Evolutionary conservation across 2,888 invertebrate species (phyloP), one percentile per base, ranked within the genome.

Genomic region (Zonitis immaculata): DNA sequence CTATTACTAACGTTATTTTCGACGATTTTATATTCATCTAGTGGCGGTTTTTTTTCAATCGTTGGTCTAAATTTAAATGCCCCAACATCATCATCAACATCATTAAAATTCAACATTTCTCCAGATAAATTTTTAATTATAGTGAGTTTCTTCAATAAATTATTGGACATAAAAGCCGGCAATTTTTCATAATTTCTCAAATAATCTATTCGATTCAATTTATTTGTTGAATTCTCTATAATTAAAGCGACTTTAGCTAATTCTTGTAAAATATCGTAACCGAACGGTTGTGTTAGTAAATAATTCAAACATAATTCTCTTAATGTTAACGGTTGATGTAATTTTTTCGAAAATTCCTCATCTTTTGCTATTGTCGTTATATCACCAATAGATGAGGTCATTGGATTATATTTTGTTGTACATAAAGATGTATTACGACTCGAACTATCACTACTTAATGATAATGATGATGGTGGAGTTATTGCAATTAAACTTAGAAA

Each of bases 321-420:
- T 50, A 90, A 73, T 26, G 81, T 65, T 20, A 56, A 28, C 1
- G 69, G 67, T 43, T 68, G 56, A 26, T 20, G 16, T 26, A 14
- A 43, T 42, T 43, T 58, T 42, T 57, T 63, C 5, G 44, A 16
- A 11, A 51, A 49, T 55, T 79, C 79, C 60, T 81, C 80, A 66
- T 80, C 67, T 47, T 65, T 79, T 71, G 79, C 67, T 61, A 82
- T 74, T 63, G 81, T 80, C 65, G 79, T 77, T 47, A 84, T 78
- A 69, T 86, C 85, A 64, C 79, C 80, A 44, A 82, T 75, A 60
- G 85, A 84, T 47, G 83, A 81, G 66, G 75, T 77, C 54, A 76
- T 76, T 30, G 84, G 82, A 64, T 83, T 83, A 68, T 85, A 86
- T 70, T 84, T 85, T 55, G 85, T 85, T 26, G 88, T 88, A 71